These are phyloP conservation scores for Pheucticus melanocephalus DNA, from an alignment of 2,113 vertebrate species.

Conservation along the genomic window DNA sequence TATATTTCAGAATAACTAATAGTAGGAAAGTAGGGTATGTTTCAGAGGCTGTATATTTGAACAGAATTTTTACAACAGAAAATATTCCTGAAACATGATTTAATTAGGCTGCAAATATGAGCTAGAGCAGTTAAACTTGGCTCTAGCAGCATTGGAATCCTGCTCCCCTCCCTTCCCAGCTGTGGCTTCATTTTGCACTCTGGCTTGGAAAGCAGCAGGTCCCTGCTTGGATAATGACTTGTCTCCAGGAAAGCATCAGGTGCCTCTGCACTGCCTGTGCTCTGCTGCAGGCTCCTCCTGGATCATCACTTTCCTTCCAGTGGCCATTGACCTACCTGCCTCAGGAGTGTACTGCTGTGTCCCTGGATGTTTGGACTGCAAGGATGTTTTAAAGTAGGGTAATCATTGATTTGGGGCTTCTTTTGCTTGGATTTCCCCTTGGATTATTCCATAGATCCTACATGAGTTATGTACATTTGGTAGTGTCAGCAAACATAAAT, in stretches of 20 bases:
- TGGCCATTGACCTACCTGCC: background rate
- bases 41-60: background rate
- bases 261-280: background rate
- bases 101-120: background rate
- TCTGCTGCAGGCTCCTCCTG: background rate
- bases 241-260: background rate
- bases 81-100: background rate
- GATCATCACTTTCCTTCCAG: background rate
- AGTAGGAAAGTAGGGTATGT: background rate
- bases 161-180: background rate
- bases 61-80: background rate
- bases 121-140: background rate
- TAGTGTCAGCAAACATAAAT: background rate
- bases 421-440: background rate
- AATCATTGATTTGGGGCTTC: background rate
- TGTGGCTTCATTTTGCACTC: background rate
- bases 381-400: background rate
- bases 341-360: background rate
- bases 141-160: background rate
- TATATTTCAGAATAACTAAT: background rate
- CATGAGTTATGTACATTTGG: fast-evolving
- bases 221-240: background rate
- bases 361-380: background rate
- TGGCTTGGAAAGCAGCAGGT: background rate
- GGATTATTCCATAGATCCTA: background rate